Conservation (phyloP, 2,113 vertebrate genomes). For the Scophthalmus maximus region DNA sequence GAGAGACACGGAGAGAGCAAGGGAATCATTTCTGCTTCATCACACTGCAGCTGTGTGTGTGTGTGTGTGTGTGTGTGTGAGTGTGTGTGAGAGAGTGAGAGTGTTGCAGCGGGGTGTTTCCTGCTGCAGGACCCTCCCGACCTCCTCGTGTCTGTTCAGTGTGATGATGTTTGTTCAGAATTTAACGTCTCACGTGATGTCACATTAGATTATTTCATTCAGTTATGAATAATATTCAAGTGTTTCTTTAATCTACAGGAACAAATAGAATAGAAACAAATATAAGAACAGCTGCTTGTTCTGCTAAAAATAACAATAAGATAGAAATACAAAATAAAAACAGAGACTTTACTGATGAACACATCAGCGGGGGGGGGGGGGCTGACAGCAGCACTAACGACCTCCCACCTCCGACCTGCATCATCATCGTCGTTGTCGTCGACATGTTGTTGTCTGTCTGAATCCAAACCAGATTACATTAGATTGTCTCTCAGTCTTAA, state of each 20-base stretch:
- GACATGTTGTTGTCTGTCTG: not conserved
- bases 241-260: too few relatives aligned
- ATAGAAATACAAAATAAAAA: too few relatives aligned
- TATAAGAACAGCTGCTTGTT: too few relatives aligned
- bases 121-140: slow-evolving; percentile 48
- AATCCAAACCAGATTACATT: slow-evolving; percentile 47
- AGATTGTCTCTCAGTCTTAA: slow-evolving; percentile 45
- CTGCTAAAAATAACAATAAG: too few relatives aligned
- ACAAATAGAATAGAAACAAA: too few relatives aligned
- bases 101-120: slow-evolving; percentile 55
- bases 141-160: not conserved
- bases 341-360: too few relatives aligned
- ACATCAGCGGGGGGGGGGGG: too few relatives aligned
- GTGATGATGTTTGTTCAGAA: too few relatives aligned
- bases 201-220: too few relatives aligned
- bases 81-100: slow-evolving; percentile 28
- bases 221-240: too few relatives aligned
- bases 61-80: slow-evolving; percentile 17
- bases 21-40: slow-evolving; percentile 33
- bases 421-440: not conserved
- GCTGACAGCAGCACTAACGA: too few relatives aligned
- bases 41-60: slow-evolving; percentile 51
- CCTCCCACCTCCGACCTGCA: slow-evolving; percentile 13
- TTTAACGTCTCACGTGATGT: too few relatives aligned
- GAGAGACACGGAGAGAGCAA: not conserved